Base-by-base conservation (phyloP, 2,797 vertebrate species). In the Peromyscus melanophrys region DNA sequence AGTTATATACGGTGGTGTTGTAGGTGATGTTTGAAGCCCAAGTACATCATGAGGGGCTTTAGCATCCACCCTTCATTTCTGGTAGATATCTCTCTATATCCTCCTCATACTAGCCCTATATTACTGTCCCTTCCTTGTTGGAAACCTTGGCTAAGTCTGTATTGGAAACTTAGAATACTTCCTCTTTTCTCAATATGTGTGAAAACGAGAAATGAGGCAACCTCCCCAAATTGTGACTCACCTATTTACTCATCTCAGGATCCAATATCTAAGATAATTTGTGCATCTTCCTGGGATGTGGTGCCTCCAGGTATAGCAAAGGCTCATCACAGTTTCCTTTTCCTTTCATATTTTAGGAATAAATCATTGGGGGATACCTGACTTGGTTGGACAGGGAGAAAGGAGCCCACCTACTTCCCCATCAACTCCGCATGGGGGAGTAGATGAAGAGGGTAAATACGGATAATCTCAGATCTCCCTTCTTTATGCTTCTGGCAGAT, bases 361-460 rank as follows among this genome's bases (percentile, higher is more conserved):
- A 29, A 86, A n/a, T 94, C 86, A 78, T 34, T 25, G 90, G n/a
- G 34, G 13, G 19, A 63, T n/a, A 94, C 16, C 27, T 69, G 77
- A 31, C 19, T 92, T 90, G 52, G 13, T 31, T 81, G 52, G 59
- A 0, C 16, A 92, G 52, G 52, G 75, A 78, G 19, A 77, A 92
- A 40, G 52, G 61, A 89, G 9, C 67, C 10, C n/a, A 85, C 11
- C 29, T 92, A 1, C 14, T 63, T 46, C 25, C 0, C 4, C 11
- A 73, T 27, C 0, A 7, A 12, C 16, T 29, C 59, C n/a, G n/a
- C 3, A 14, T 46, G 67, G 52, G 52, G 89, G 10, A 89, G 43
- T 71, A 81, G 57, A 78, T 46, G 55, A 94, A 80, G 71, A 84
- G 21, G 16, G 52, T 80, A 71, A 95, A 81, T 55, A 55, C 59